Evolutionary conservation across 2,888 invertebrate species (phyloP).

Genomic region (Nycteola revayana): DNA sequence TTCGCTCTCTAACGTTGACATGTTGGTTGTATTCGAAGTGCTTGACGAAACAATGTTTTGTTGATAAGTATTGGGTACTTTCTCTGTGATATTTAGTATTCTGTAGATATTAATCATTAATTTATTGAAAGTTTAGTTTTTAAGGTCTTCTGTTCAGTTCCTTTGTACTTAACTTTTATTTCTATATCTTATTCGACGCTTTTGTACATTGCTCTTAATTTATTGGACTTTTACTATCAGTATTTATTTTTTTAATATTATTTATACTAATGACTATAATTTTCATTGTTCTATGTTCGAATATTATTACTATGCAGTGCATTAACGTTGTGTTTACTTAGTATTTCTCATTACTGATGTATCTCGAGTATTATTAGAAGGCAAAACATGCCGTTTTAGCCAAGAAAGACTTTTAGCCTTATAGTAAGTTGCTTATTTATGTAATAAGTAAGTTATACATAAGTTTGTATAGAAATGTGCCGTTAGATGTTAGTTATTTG

Average conservation of each 20-base stretch:
- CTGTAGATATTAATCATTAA: conserved; percentile 72
- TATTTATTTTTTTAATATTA: conserved; percentile 48
- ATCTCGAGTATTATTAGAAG: conserved; percentile 64
- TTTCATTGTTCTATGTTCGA: conserved; percentile 32
- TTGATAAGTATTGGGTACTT: conserved; percentile 80
- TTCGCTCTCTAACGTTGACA: conserved; percentile 49
- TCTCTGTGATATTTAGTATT: conserved; percentile 82
- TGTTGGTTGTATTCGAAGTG: conserved; percentile 52
- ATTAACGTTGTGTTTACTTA: conserved; percentile 39
- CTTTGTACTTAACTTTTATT: conserved; percentile 49
- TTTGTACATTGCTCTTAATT: conserved; percentile 38
- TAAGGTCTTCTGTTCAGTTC: conserved; percentile 67
- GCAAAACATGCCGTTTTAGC: conserved; percentile 63
- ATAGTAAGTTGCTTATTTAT: conserved; percentile 69
- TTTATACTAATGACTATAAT: conserved; percentile 42
- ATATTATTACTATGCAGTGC: conserved; percentile 42
- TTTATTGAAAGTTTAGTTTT: conserved; percentile 70
- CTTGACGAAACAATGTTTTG: conserved; percentile 72
- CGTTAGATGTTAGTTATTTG: conserved; percentile 59
- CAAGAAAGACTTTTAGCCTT: conserved; percentile 74
- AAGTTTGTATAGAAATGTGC: conserved; percentile 54
- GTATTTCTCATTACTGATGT: conserved; percentile 40
- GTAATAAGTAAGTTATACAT: conserved; percentile 46
- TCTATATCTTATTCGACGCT: conserved; percentile 36
- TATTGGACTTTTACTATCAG: conserved; percentile 40